Base-by-base conservation (phyloP, 2,888 invertebrate genomes). In the Exephanes ischioxanthus region DNA sequence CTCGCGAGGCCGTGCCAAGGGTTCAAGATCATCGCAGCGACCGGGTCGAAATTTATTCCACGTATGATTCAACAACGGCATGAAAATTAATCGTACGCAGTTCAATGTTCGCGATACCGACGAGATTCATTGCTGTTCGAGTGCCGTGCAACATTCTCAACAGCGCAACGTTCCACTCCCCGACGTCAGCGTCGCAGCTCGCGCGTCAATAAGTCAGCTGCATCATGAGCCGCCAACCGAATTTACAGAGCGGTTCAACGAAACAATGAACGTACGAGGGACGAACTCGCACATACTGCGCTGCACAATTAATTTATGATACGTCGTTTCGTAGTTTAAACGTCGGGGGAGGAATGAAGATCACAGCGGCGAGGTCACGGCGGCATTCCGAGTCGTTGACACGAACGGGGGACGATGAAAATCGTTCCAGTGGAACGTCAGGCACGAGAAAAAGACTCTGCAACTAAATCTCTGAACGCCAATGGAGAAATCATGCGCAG, bases 171-270 rank as follows among this genome's bases (percentile, higher is more conserved):
- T 22, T 58, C 22, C 58, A 26, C 22, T 11, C 22, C 0, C 4
- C 11, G 58, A 58, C 26, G 1, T 14, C 26, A 14, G 58, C 22
- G 22, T 58, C 11, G 58, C 26, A 9, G 14, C 22, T 22, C 58
- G 14, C 58, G 11, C 14, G 58, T 58, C 58, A 26, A 58, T 58
- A 58, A 4, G 58, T 55, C 58, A 66, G 37, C n/a, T 33, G 19
- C 33, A 55, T 26, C n/a, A 14, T 33, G 58, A 48, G 45, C 71
- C 71, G 53, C 58, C 75, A 71, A 85, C 81, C 83, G 84, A 87
- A 87, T 89, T 89, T 86, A 89, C 86, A 76, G 84, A 87, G 73
- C 86, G 67, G 86, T 87, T 85, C 68, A 71, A 86, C 83, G 79
- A 84, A 87, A 87, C 83, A 76, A 86, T 87, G 77, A 89, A 87